These are phyloP conservation scores for Empidonax alnorum DNA, from an alignment of 2,113 vertebrate genomes.

Conservation along the genomic window DNA sequence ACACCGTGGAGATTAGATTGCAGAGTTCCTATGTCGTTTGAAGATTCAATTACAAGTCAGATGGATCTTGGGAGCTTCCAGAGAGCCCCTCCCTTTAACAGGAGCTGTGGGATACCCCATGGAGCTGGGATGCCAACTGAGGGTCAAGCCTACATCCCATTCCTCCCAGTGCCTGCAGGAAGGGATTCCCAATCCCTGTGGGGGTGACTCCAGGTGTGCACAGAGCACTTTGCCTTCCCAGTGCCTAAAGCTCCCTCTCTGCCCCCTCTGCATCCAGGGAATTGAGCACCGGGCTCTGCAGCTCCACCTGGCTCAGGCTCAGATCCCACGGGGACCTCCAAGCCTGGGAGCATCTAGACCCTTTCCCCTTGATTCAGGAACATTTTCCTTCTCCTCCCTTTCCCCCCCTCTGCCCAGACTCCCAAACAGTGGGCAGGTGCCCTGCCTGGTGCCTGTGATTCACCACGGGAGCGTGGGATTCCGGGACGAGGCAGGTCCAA, in stretches of 20 bases:
- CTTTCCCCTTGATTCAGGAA: neutral
- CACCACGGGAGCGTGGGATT: neutral
- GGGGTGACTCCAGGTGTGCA: neutral
- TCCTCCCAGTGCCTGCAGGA: neutral
- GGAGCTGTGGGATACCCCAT: neutral
- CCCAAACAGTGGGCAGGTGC: neutral
- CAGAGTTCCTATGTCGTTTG: neutral
- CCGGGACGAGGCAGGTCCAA: neutral
- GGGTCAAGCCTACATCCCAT: neutral
- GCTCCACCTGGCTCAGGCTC: fast-evolving
- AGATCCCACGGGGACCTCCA: neutral
- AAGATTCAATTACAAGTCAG: neutral
- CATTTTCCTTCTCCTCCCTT: neutral
- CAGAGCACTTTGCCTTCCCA: neutral
- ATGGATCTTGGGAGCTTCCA: neutral
- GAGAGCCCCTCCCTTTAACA: neutral
- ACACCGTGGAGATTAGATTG: neutral
- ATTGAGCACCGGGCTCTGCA: neutral
- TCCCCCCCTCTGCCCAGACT: neutral
- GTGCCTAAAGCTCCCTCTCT: neutral
- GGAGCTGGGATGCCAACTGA: neutral
- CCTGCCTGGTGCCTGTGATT: neutral
- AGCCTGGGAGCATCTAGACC: neutral
- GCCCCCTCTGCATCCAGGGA: neutral
- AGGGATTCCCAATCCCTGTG: neutral